Evolutionary conservation across 2,797 vertebrate species (phyloP).

Genomic region (Alca torda): DNA sequence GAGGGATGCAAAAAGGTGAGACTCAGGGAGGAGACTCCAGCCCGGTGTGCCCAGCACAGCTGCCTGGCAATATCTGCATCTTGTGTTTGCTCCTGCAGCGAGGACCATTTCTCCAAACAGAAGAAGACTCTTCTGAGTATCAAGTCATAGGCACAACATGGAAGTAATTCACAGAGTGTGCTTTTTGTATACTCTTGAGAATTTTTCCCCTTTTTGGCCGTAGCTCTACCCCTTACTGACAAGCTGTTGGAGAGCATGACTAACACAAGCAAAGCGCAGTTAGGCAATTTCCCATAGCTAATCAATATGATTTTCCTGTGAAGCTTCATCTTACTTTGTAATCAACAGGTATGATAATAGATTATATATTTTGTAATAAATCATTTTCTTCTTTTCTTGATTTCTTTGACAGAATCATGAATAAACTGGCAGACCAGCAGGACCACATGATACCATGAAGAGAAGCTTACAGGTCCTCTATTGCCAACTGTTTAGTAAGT

Average conservation of each 20-base stretch:
- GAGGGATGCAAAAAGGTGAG: not conserved
- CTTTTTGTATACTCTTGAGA: not conserved
- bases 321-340: not conserved
- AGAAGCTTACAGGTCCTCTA: conserved; percentile 97
- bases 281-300: not conserved
- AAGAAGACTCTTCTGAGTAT: not conserved
- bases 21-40: not conserved
- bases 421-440: conserved; percentile 94
- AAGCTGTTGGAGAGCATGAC: not conserved
- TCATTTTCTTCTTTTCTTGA: conserved; percentile 24
- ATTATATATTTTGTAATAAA: not conserved
- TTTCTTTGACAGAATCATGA: conserved; percentile 92
- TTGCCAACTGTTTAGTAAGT: conserved; percentile 99
- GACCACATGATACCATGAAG: conserved; percentile 99
- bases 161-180: not conserved
- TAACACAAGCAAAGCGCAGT: not conserved
- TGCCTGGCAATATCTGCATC: not conserved
- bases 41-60: not conserved
- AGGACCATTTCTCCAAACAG: not conserved
- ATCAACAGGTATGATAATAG: not conserved
- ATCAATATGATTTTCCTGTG: not conserved
- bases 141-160: not conserved
- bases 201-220: not conserved
- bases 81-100: not conserved
- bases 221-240: not conserved